Evolutionary conservation across 1,140 invertebrate genomes (phyloP), one percentile per base, ranked within the genome.

Genomic region (Drosophila willistoni): DNA sequence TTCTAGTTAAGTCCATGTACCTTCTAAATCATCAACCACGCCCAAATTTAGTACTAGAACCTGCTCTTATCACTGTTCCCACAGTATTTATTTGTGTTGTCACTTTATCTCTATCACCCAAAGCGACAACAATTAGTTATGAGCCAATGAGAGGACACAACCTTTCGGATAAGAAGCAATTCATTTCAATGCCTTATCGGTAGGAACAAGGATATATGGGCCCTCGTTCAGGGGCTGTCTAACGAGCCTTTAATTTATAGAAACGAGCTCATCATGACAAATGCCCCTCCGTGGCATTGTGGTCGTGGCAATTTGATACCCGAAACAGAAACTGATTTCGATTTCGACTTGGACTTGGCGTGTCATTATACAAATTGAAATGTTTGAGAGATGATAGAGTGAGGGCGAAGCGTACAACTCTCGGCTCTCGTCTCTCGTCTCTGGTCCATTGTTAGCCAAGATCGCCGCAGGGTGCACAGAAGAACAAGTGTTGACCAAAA

Each of bases 161-260:
- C 56, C 66, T 29, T 29, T 75, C 25, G 62, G 72, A 72, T 76
- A 73, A 64, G 17, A 69, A 3, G n/a, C 36, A 36, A 14, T 22
- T 57, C 62, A 64, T 60, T 33, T 9, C 47, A 19, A 34, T 25
- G 19, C 6, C 63, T 86, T 90, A 86, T 90, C 86, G 73, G 69
- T 67, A 73, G 66, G 65, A 73, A 51, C 64, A 36, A 34, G 33
- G n/a, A 41, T 19, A 68, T 55, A 56, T 64, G 64, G 61, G 62
- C 19, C 47, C 63, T 34, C 33, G 64, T 51, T 34, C 62, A 54
- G 39, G 39, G 34, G 39, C 59, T 86, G 54, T 81, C 83, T 77
- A 90, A 90, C 81, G 60, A 90, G 85, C 71, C 69, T 73, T 73
- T 80, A 86, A 90, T 90, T 90, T 90, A 90, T 89, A 85, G 70